A percentile compares a stretch with the other conserved stretches of the same genome.
phyloP scores from a whole-genome alignment of 2,888 invertebrate genomes.

The Lypha dubia region DNA sequence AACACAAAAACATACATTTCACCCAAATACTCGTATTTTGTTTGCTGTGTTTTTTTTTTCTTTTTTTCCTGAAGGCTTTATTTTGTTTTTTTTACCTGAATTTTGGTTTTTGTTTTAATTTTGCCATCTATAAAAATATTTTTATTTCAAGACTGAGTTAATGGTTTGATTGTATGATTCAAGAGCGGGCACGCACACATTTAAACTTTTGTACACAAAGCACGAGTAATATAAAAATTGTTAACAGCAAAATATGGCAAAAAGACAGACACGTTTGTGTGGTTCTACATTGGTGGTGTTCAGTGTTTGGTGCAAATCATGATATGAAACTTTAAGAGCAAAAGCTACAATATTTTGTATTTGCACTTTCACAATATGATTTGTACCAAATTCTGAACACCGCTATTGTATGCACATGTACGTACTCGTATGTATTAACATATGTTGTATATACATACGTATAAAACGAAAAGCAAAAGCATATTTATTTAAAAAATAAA shows the following conservation, averaged over 20 bases:
- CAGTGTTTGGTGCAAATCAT: too few relatives aligned
- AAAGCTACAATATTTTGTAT: constrained; percentile 18
- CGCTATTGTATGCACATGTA: too few relatives aligned
- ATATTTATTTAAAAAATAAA: constrained; percentile 1
- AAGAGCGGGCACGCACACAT: constrained; percentile 12
- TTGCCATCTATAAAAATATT: constrained; percentile 8
- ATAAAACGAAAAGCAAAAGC: not conserved
- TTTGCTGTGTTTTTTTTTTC: not conserved
- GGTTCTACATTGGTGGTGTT: too few relatives aligned
- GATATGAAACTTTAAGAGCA: too few relatives aligned
- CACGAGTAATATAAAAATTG: constrained; percentile 4
- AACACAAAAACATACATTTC: constrained; percentile 5
- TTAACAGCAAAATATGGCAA: constrained; percentile 1
- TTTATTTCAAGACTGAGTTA: constrained; percentile 18
- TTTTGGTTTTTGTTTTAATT: constrained; percentile 3
- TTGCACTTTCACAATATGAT: too few relatives aligned
- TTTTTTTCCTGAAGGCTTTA: constrained; percentile 24
- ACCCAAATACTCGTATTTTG: not conserved
- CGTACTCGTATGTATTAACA: too few relatives aligned
- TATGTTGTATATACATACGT: not conserved
- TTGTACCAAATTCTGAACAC: too few relatives aligned
- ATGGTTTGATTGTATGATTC: not conserved
- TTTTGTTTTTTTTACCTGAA: constrained; percentile 13
- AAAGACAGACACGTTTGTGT: not conserved
- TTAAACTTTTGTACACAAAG: constrained; percentile 23